These are phyloP conservation scores for Isichthys henryi DNA, from an alignment of 2,113 vertebrate species.

Conservation along the genomic window DNA sequence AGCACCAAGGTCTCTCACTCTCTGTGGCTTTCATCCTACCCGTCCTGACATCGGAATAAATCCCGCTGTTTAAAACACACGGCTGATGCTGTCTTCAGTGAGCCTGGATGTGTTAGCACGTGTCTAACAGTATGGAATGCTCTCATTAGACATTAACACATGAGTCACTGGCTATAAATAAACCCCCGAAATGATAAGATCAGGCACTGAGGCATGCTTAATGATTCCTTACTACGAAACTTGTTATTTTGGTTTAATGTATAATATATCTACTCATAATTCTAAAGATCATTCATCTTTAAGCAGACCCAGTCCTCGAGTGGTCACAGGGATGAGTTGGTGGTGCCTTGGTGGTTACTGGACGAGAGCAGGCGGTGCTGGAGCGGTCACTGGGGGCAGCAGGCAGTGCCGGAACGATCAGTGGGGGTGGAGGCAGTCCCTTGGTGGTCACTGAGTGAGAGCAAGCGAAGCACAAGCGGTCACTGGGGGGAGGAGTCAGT, in stretches of 20 bases:
- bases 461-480: neutral
- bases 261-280: neutral
- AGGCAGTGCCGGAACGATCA: neutral
- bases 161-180: neutral
- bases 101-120: neutral
- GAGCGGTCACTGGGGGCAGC: neutral
- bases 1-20: neutral
- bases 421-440: too few relatives aligned
- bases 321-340: neutral
- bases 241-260: neutral
- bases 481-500: too few relatives aligned
- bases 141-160: neutral
- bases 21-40: neutral
- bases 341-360: neutral
- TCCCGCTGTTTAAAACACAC: neutral
- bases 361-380: neutral
- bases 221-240: neutral
- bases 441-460: neutral
- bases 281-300: neutral
- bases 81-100: neutral
- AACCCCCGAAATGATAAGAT: neutral
- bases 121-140: neutral
- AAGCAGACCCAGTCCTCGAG: neutral
- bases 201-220: neutral
- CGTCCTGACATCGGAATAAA: neutral